Evolutionary conservation across 2,113 vertebrate species (phyloP), one percentile per base, ranked within the genome.

Genomic region (Hassar affinis): DNA sequence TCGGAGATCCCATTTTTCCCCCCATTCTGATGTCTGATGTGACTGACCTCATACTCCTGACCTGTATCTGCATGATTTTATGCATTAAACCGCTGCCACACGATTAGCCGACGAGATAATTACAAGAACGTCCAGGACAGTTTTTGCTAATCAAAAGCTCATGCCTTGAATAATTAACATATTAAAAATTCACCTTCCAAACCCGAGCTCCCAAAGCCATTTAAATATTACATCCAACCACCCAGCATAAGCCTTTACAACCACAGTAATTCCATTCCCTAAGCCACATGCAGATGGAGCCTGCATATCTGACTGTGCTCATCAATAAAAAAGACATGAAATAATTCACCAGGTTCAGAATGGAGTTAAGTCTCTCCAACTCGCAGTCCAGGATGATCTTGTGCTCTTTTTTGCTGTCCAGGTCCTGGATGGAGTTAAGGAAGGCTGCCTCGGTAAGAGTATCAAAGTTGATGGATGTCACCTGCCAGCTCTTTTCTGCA

Each of bases 321-420:
- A 20, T 49, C 25, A 72, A 45, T 11, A 57, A 35, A 9, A 9
- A 25, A 51, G 30, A 52, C 15, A 38, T 30, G 27, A 35, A 54
- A 52, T 27, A 30, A 8, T 59, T 91, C 88, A 99, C 98, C 97
- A 98, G 94, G 90, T 95, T 95, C 25, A 98, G 92, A 88, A 98
- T 97, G 90, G 95, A 95, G 87, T 93, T 95, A 86, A 99, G 95
- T 56, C 96, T 90, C 42, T 98, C 96, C 0, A 96, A 92, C 92
- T 99, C 98, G 0, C 97, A 98, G 90, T 99, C 96, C 74, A 99
- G 93, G 80, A 99, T 94, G 87, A 99, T 94, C 86, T 96, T 94
- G 62, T 95, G 92, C 61, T 99, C 98, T 88, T 97, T 98, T 90
- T 97, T 98, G 89, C 94, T 96, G 85, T 97, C 96, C 84, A 99